Evolutionary conservation across 2,113 vertebrate species (phyloP), one percentile per base, ranked within the genome.

Genomic region (Tamias sibiricus): DNA sequence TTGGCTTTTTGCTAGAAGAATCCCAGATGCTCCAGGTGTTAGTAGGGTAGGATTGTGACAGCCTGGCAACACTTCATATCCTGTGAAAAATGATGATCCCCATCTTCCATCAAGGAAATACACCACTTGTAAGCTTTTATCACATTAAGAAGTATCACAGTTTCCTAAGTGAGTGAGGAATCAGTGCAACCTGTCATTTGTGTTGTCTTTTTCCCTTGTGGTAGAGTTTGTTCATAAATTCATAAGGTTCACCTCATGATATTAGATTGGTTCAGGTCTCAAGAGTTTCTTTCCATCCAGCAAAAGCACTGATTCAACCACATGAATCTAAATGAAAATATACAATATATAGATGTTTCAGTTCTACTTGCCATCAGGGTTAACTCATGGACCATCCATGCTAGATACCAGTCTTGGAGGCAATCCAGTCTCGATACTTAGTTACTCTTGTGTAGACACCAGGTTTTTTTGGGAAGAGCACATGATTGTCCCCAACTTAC

Each of bases 401-500:
- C 98, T 98, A 99, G 95, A 99, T 87, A 69, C 98, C 98, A 0
- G 98, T 99, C 96, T 98, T 98, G 68, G 97, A 97, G 28, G 92
- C 17, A 93, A 99, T 99, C 99, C 99, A 99, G 54, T 98, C 95
- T 93, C 98, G 96, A 91, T 99, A 99, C 62, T 95, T 97, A 93
- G 98, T 97, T 69, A 99, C 99, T 93, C 95, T 97, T 0, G 98
- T 98, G 74, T 99, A 99, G 54, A 99, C 99, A 10, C 99, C 99
- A 16, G 99, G 99, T 79, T 98, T 98, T 98, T 85, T 99, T 98
- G 42, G 44, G 96, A 82, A 98, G 98, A 88, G 98, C 99, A 93
- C 99, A 99, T 52, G 98, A 98, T 30, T 98, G 98, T 94, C 99
- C 99, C 98, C 99, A 99, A 94, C 99, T 99, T 92, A 99, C 99